Conservation (phyloP, 2,888 invertebrate genomes). For the Drosophila meridiana region DNA sequence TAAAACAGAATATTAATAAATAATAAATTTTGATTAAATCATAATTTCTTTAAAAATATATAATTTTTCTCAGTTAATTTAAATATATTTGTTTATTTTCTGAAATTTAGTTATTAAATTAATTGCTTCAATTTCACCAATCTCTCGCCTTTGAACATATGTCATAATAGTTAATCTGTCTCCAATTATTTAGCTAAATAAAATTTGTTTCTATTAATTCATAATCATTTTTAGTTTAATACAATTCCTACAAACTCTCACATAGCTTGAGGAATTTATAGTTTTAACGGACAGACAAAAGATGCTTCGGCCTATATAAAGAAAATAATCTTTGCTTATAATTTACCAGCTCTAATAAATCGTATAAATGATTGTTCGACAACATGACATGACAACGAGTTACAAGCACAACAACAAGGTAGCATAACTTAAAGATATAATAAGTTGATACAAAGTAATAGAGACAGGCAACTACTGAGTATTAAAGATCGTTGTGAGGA, state of each 20-base stretch:
- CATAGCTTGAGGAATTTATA: neutral
- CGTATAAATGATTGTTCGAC: neutral
- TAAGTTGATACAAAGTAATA: slow-evolving; percentile 5
- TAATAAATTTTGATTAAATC: no score
- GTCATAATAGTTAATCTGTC: no score
- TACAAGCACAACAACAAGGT: slow-evolving; percentile 30
- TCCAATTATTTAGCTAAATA: neutral
- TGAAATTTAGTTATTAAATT: no score
- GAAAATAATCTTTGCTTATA: no score
- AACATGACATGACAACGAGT: neutral
- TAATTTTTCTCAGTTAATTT: no score
- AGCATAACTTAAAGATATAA: neutral
- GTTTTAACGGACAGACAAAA: slow-evolving; percentile 5
- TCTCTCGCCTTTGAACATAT: no score
- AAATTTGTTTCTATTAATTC: neutral
- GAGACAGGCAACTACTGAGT: slow-evolving; percentile 45
- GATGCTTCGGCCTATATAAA: neutral
- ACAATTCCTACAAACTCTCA: neutral
- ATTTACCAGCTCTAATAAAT: slow-evolving; percentile 32
- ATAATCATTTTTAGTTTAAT: neutral
- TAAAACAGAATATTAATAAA: no score
- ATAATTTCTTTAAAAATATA: no score
- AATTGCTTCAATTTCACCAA: no score
- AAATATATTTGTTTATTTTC: no score
- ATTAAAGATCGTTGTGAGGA: slow-evolving; percentile 35